phyloP scores from a whole-genome alignment of 2,113 vertebrate genomes.

The Mus spicilegus region DNA sequence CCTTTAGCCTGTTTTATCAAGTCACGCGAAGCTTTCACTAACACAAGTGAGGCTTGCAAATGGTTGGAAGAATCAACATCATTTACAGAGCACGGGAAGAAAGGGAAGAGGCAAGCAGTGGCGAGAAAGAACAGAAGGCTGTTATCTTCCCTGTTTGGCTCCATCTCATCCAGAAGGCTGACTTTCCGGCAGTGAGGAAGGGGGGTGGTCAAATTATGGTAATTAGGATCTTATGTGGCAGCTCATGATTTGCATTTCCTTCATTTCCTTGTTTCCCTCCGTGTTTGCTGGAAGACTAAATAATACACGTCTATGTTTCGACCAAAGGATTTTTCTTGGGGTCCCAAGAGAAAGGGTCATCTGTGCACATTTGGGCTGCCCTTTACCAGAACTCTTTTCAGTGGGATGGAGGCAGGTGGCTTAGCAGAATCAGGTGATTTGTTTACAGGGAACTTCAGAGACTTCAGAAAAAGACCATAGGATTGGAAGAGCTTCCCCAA shows the following conservation, averaged over 20 bases:
- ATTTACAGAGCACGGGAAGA: conserved; percentile 72
- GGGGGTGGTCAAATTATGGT: conserved; percentile 78
- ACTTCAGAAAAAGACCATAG: conserved; percentile 31
- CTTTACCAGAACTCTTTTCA: conserved; percentile 56
- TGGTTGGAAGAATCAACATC: conserved; percentile 68
- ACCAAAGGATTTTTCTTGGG: conserved; percentile 76
- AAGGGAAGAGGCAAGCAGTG: conserved; percentile 22
- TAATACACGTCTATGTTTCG: conserved; percentile 79
- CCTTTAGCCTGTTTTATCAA: conserved; percentile 77
- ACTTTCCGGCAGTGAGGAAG: conserved; percentile 69
- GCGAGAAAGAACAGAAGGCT: conserved; percentile 76
- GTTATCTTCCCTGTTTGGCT: conserved; percentile 76
- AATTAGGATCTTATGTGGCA: conserved; percentile 76
- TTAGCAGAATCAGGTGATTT: conserved; percentile 51
- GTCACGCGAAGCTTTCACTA: conserved; percentile 74
- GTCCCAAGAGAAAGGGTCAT: conserved; percentile 52
- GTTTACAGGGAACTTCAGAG: conserved; percentile 37
- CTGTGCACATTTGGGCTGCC: neutral
- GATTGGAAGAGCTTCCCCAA: conserved; percentile 42
- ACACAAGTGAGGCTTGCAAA: conserved; percentile 78
- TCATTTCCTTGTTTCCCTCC: conserved; percentile 75
- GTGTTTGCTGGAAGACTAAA: conserved; percentile 71
- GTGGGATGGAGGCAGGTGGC: conserved; percentile 57
- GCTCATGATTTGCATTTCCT: conserved; percentile 78
- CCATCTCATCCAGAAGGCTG: conserved; percentile 75